These are phyloP conservation scores for Rutilus rutilus DNA, from an alignment of 2,113 vertebrate genomes.

Conservation along the genomic window DNA sequence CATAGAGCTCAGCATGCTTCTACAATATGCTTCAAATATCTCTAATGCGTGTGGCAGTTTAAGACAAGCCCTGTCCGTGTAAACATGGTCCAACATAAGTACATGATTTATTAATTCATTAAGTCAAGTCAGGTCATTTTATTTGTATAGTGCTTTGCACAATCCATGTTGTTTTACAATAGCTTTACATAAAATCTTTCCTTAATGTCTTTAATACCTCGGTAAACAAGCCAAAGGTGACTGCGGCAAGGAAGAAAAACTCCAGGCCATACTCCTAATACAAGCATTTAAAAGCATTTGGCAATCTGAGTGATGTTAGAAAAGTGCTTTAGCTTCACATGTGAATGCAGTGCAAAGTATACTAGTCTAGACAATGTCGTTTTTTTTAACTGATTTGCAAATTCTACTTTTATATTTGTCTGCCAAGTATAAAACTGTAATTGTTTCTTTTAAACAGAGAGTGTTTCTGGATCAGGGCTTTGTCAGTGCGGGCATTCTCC, in stretches of 20 bases:
- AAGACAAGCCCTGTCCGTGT: background rate
- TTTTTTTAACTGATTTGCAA: background rate
- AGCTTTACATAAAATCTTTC: background rate
- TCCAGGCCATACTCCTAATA: background rate
- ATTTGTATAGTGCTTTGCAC: background rate
- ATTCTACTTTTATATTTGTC: background rate
- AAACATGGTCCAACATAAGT: background rate
- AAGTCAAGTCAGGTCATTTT: background rate
- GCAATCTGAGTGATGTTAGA: background rate
- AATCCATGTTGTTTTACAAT: background rate
- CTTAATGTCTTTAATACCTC: background rate
- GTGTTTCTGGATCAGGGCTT: background rate
- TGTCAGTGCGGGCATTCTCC: background rate
- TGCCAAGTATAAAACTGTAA: background rate
- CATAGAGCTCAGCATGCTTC: background rate
- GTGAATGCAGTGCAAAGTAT: background rate
- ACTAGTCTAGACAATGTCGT: background rate
- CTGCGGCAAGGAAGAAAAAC: background rate
- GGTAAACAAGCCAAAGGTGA: background rate
- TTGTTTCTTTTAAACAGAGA: background rate
- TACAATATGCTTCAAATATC: no score
- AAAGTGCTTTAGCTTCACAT: background rate
- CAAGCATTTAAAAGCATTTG: background rate
- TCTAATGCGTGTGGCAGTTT: no score
- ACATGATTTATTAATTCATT: conserved; percentile 1